Percentiles rank a stretch among this genome's conserved stretches.
Evolutionary conservation across 2,888 invertebrate species (phyloP).

Genomic region (Drosophila nr. fundita): DNA sequence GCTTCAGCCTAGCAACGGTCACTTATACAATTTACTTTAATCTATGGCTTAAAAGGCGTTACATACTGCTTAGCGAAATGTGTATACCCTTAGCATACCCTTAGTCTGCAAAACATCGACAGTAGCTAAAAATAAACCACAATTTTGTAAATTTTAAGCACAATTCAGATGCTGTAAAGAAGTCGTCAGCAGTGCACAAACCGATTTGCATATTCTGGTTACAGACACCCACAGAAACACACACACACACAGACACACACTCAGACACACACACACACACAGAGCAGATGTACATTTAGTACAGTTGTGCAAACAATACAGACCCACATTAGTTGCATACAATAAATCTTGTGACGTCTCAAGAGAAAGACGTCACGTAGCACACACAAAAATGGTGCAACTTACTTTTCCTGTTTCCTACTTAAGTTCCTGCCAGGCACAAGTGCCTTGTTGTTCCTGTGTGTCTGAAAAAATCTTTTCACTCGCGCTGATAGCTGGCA

Average conservation of each 20-base stretch:
- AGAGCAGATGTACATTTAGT: conserved; percentile 15
- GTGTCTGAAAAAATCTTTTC: conserved; percentile 65
- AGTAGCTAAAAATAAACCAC: conserved; percentile 67
- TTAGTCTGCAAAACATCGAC: conserved; percentile 44
- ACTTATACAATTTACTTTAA: not conserved
- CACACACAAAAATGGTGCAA: conserved; percentile 64
- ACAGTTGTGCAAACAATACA: conserved; percentile 59
- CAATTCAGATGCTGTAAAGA: conserved; percentile 71
- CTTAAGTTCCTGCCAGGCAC: conserved; percentile 70
- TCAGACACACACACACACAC: not conserved
- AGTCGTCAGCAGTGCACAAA: conserved; percentile 71
- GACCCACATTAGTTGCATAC: conserved; percentile 75
- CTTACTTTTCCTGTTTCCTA: conserved; percentile 79
- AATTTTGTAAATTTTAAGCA: conserved; percentile 78
- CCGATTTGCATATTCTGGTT: conserved; percentile 74
- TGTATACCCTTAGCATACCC: not conserved
- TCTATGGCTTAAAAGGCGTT: no score
- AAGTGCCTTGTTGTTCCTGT: conserved; percentile 58
- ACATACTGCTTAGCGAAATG: not conserved
- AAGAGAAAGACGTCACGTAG: conserved; percentile 79
- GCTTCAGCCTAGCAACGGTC: no score
- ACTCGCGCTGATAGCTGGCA: conserved; percentile 65
- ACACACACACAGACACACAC: not conserved
- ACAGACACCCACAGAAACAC: conserved; percentile 12
- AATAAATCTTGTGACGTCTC: conserved; percentile 80